A percentile compares a stretch with the other conserved stretches of the same genome.
Evolutionary conservation across 2,113 vertebrate genomes (phyloP).

Genomic region (Anolis sagrei): DNA sequence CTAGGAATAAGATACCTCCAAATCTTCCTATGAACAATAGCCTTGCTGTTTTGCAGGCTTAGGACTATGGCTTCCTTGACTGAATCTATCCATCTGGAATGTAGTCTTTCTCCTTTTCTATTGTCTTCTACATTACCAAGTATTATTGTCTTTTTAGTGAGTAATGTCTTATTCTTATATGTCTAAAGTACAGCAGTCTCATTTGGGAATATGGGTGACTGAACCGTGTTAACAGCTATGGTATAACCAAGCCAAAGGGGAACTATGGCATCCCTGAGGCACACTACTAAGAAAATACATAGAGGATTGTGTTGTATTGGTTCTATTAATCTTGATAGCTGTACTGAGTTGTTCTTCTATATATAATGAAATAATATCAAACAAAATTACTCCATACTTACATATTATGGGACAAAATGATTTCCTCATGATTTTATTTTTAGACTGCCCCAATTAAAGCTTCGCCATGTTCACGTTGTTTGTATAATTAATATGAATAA

Average conservation of each 20-base stretch:
- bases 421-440: constrained; percentile 36
- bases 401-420: constrained; percentile 30
- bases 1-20: too few relatives aligned
- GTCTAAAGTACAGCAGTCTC: too few relatives aligned
- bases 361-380: constrained; percentile 45
- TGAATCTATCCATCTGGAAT: too few relatives aligned
- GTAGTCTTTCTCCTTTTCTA: too few relatives aligned
- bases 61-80: too few relatives aligned
- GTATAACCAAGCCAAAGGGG: background rate
- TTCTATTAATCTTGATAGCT: constrained; percentile 46
- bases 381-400: constrained; percentile 38
- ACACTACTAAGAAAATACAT: background rate
- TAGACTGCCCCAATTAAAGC: constrained; percentile 35
- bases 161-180: too few relatives aligned
- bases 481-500: constrained; percentile 41
- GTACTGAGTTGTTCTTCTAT: constrained; percentile 52
- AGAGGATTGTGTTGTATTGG: constrained; percentile 18
- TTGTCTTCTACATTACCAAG: too few relatives aligned
- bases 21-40: too few relatives aligned
- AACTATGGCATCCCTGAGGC: background rate
- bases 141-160: too few relatives aligned
- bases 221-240: background rate
- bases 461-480: constrained; percentile 32
- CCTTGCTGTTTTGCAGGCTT: too few relatives aligned
- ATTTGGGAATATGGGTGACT: background rate